These are phyloP conservation scores for Daphoenositta chrysoptera DNA, from an alignment of 2,113 vertebrate genomes.

Conservation along the genomic window DNA sequence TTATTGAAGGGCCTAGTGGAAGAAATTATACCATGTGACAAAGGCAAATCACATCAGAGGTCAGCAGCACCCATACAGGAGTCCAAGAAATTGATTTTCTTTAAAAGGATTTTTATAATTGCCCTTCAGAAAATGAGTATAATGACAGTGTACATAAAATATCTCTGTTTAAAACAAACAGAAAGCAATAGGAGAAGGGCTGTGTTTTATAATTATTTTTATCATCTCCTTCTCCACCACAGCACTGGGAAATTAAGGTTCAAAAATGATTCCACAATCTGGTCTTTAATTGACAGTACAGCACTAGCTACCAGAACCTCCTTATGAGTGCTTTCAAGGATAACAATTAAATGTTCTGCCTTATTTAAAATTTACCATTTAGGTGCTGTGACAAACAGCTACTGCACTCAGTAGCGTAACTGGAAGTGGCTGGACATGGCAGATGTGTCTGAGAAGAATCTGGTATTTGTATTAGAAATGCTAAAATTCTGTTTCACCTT, in stretches of 20 bases:
- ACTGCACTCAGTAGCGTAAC: neutral
- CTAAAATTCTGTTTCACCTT: neutral
- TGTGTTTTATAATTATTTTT: neutral
- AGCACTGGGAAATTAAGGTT: neutral
- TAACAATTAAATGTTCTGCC: neutral
- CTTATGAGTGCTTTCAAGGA: neutral
- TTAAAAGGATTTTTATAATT: constrained; percentile 3
- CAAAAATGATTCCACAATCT: neutral
- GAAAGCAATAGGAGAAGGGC: neutral
- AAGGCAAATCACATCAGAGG: neutral
- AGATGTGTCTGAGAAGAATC: neutral
- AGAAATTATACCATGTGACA: neutral
- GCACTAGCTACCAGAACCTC: neutral
- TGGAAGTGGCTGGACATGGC: neutral
- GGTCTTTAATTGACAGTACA: neutral
- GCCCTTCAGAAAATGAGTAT: neutral
- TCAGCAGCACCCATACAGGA: neutral
- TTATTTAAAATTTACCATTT: neutral
- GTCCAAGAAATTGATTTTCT: neutral
- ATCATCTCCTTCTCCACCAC: neutral
- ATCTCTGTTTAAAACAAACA: neutral
- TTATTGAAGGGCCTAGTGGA: neutral
- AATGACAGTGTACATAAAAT: neutral
- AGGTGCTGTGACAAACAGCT: neutral
- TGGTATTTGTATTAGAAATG: neutral